Base-by-base conservation (phyloP, 92 coral and sea anemone species). In the Meandrina meandrites region DNA sequence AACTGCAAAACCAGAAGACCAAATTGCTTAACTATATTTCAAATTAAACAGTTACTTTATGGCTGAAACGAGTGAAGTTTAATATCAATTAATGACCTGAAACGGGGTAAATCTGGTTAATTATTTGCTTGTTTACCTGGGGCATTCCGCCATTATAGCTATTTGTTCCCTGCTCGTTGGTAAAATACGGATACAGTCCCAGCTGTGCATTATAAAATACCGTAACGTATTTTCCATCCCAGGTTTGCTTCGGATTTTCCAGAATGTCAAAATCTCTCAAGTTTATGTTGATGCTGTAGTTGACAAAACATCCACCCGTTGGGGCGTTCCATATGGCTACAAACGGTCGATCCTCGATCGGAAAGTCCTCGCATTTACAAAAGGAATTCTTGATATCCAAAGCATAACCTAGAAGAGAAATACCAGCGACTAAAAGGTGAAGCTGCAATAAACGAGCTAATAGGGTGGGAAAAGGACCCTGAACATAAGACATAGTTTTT, bases 241-340 rank as follows among this genome's bases (percentile, higher is more conserved):
- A 97, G 1, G 94, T 90, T 80, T 97, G 99, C 34, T 89, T 72
- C 30, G 95, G 93, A 47, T 97, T 97, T 81, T 95, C 95, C 80
- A 91, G 82, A 37, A 97, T 97, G 87, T 92, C 95, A 82, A 89
- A 92, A 45, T 92, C 94, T 79, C 92, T 92, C 74, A 97, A 84
- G 86, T 97, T 93, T 19, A 97, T 97, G 71, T 91, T 84, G 64
- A 93, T 86, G 84, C 97, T 95, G 72, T 92, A 97, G 83, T 97
- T 97, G 42, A 90, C 93, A 69, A 77, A 85, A 74, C 99, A 97
- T 6, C 99, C 99, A 89, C 94, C 99, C 27, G 99, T 97, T 7
- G 99, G 99, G 8, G 99, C 93, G 88, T 97, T 97, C 99, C 99
- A 97, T 58, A 97, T 64, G 79, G 95, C 99, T 62, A 97, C 94